Evolutionary conservation across 2,113 vertebrate species (phyloP).

Genomic region (Pelodiscus sinensis): DNA sequence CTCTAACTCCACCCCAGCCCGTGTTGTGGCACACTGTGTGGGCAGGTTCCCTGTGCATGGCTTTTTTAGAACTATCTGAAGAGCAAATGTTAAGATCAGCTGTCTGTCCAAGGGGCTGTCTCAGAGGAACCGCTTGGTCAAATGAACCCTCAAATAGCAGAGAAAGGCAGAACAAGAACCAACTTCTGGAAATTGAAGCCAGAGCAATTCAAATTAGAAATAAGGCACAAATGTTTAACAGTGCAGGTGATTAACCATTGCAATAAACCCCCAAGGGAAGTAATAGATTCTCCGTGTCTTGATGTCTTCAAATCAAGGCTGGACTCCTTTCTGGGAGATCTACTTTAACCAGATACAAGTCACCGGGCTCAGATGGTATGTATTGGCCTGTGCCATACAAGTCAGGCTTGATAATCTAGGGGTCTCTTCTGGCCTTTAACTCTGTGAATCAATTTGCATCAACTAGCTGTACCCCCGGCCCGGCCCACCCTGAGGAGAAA

Average conservation of each 20-base stretch:
- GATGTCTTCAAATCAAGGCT: background rate
- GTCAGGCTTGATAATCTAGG: background rate
- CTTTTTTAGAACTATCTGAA: background rate
- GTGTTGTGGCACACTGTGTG: background rate
- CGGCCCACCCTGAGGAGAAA: background rate
- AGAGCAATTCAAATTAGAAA: background rate
- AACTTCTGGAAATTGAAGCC: background rate
- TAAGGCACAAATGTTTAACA: background rate
- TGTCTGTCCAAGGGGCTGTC: background rate
- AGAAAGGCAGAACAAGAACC: background rate
- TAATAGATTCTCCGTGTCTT: background rate
- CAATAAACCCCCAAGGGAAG: background rate
- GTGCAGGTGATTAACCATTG: background rate
- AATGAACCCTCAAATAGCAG: background rate
- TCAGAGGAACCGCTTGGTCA: background rate
- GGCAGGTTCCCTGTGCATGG: background rate
- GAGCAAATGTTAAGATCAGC: background rate
- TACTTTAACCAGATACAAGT: background rate
- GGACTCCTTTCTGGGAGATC: background rate
- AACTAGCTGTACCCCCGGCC: background rate
- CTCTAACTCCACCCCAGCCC: background rate
- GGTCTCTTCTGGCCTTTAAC: background rate
- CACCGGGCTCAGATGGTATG: background rate
- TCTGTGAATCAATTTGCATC: background rate
- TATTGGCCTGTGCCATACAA: background rate